Conservation (phyloP, 2,888 invertebrate species). For the Palloptera scutellata region DNA sequence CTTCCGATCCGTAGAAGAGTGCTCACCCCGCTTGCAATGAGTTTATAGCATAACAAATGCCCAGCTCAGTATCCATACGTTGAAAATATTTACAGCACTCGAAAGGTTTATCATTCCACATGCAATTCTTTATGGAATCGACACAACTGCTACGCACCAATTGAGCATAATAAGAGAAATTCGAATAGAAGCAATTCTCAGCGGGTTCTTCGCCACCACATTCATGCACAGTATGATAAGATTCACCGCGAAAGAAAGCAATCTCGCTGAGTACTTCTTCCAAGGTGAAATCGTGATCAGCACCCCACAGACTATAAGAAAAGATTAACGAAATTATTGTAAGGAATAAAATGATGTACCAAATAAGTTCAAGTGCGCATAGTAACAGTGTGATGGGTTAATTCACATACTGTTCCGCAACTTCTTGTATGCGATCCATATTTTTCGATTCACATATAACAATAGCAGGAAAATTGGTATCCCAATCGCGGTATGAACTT, state of each 20-base stretch:
- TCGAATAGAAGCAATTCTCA: slow-evolving; percentile 68
- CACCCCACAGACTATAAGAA: slow-evolving; percentile 69
- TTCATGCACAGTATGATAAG: slow-evolving; percentile 72
- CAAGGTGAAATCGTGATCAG: slow-evolving; percentile 72
- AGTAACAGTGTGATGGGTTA: background rate
- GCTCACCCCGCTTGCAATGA: slow-evolving; percentile 67
- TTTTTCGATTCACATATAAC: slow-evolving; percentile 76
- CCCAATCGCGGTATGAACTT: slow-evolving; percentile 77
- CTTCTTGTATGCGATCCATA: slow-evolving; percentile 69
- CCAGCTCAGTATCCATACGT: slow-evolving; percentile 73
- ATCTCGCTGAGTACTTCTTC: slow-evolving; percentile 77
- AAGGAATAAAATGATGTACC: background rate
- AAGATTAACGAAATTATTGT: background rate
- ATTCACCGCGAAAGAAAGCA: slow-evolving; percentile 73
- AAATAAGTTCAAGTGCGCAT: background rate
- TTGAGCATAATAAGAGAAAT: slow-evolving; percentile 70
- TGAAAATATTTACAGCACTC: slow-evolving; percentile 74
- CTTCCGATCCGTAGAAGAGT: too few relatives aligned
- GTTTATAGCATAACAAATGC: slow-evolving; percentile 73
- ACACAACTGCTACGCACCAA: slow-evolving; percentile 70
- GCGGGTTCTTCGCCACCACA: slow-evolving; percentile 68
- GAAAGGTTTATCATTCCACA: slow-evolving; percentile 69
- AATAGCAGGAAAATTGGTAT: slow-evolving; percentile 77
- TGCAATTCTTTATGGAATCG: slow-evolving; percentile 68
- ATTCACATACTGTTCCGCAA: slow-evolving; percentile 70